These are phyloP conservation scores for Amblyraja radiata DNA, from an alignment of 2,797 vertebrate genomes.

Conservation along the genomic window DNA sequence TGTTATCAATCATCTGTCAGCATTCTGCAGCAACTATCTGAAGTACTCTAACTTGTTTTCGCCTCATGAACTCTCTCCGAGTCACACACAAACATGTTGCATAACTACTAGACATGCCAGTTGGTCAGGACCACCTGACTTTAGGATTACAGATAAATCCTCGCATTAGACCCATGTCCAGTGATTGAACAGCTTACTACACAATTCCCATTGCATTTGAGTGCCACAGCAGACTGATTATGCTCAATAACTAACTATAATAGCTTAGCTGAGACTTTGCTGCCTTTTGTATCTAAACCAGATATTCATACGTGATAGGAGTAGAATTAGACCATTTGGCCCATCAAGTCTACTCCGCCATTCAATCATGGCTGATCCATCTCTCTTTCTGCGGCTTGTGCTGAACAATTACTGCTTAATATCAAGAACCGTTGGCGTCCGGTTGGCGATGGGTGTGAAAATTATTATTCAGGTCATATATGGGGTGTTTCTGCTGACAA, in stretches of 20 bases:
- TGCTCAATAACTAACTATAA: background rate
- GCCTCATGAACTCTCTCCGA: background rate
- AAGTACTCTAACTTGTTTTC: background rate
- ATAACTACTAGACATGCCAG: background rate
- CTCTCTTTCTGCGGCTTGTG: background rate
- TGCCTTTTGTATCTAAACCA: background rate
- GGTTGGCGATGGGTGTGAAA: background rate
- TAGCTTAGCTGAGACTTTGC: background rate
- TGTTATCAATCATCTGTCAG: background rate
- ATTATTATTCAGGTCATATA: background rate
- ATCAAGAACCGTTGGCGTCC: background rate
- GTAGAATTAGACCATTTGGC: too few species aligned
- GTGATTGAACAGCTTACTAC: background rate
- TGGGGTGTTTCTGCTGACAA: too few species aligned
- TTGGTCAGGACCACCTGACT: background rate
- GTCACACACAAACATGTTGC: background rate
- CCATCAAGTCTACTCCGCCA: too few species aligned
- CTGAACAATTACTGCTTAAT: background rate
- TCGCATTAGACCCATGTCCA: background rate
- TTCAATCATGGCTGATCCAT: too few species aligned
- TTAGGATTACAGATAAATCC: background rate
- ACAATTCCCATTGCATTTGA: background rate
- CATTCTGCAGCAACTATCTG: background rate
- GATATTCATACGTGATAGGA: background rate
- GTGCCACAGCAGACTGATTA: background rate